Evolutionary conservation across 2,797 vertebrate species (phyloP), one percentile per base, ranked within the genome.

Genomic region (Acanthopagrus latus): DNA sequence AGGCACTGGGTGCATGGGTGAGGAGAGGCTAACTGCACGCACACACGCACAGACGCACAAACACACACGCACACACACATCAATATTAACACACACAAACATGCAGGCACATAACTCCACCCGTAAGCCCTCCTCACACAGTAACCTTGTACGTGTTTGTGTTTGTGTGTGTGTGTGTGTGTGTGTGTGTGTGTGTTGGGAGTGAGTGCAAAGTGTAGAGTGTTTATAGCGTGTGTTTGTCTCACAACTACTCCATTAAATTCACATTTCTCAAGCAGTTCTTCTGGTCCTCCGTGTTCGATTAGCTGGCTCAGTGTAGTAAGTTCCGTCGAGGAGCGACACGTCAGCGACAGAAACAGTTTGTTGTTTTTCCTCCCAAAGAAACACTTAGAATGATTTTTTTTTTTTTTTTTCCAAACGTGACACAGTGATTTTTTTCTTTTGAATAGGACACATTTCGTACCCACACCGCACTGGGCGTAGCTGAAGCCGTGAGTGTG

Each of bases 1-100:
- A 95, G 94, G 92, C 93, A 95, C 93, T 94, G 91, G 88, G 93
- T 93, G 94, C 91, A 91, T 88, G 89, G 90, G 89, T 88, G 89
- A 92, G 91, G 90, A 93, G 86, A 90, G 86, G 81, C 89, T 78
- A 82, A 90, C 86, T 68, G 85, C 76, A 83, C 88, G 62, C 76
- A 70, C 80, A 56, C 80, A 81, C 78, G 55, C 78, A 74, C 66
- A 59, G 83, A 82, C 77, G 70, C 71, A 67, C 65, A 66, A 21
- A 57, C 47, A 50, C 78, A 58, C 58, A 70, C 74, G 71, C 56
- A 78, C 69, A 63, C 64, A 81, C 82, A 86, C 7, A 20, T 44
- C 23, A 55, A 80, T 72, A 85, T 78, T 68, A 75, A 78, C 80
- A 86, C 80, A 77, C 85, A 86, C 87, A 87, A 76, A 90, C 88